Percentiles rank a stretch among this genome's conserved stretches.
Conservation (phyloP, 2,113 vertebrate species). For the Malaclemys terrapin region DNA sequence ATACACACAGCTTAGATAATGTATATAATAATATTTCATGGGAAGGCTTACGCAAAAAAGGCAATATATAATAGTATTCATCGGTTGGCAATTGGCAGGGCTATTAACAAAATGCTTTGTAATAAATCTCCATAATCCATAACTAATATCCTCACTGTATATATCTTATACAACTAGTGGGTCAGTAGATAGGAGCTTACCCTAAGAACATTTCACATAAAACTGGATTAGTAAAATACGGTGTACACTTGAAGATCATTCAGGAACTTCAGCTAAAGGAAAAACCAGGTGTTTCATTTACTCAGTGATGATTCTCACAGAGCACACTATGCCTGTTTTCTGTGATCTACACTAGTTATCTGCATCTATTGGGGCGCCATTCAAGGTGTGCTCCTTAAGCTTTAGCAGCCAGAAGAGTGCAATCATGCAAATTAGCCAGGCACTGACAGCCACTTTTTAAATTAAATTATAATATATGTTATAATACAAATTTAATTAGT, state of each 20-base stretch:
- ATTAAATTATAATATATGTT: constrained; percentile 54
- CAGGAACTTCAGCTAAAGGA: constrained; percentile 21
- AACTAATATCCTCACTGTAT: constrained; percentile 58
- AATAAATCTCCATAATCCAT: constrained; percentile 62
- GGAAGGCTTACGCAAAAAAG: constrained; percentile 13
- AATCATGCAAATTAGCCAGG: not conserved
- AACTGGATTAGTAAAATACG: constrained; percentile 66
- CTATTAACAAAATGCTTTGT: constrained; percentile 43
- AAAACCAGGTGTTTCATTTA: not conserved
- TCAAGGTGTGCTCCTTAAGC: constrained; percentile 34
- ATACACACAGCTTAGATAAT: not conserved
- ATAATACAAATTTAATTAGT: constrained; percentile 29
- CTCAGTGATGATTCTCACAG: constrained; percentile 6
- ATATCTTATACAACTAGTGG: constrained; percentile 22
- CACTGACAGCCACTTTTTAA: constrained; percentile 39
- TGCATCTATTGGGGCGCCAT: constrained; percentile 42
- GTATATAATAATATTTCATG: not conserved
- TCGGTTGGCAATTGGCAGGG: constrained; percentile 38
- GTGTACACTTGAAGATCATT: constrained; percentile 52
- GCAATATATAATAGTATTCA: not conserved
- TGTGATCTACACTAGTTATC: constrained; percentile 34
- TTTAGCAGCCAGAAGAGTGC: constrained; percentile 48
- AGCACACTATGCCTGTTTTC: not conserved
- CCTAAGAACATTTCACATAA: constrained; percentile 71
- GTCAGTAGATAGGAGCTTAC: constrained; percentile 65